These are phyloP conservation scores for Ochropleura plecta DNA, from an alignment of 2,888 invertebrate species.

Conservation along the genomic window DNA sequence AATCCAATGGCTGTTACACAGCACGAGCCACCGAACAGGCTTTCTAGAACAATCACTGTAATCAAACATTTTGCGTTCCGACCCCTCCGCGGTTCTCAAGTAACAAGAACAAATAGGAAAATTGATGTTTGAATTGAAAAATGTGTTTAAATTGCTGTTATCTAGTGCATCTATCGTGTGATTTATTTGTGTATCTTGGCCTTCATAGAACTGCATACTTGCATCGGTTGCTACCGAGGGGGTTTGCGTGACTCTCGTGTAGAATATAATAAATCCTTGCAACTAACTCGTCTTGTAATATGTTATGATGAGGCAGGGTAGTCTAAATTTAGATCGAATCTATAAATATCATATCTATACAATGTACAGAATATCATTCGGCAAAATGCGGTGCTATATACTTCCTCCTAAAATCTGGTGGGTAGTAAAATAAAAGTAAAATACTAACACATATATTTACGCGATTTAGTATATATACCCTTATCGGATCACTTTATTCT, in stretches of 20 bases:
- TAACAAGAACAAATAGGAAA: conserved; percentile 52
- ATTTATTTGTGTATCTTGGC: conserved; percentile 53
- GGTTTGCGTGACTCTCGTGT: background rate
- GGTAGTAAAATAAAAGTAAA: too few species aligned
- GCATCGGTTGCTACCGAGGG: conserved; percentile 8
- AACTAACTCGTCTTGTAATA: background rate
- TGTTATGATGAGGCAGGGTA: background rate
- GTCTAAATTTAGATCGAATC: background rate
- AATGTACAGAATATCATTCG: background rate
- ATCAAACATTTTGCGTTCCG: conserved; percentile 46
- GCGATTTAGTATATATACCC: too few species aligned
- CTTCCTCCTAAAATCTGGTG: background rate
- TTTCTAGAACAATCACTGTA: conserved; percentile 33
- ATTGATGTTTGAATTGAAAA: conserved; percentile 56
- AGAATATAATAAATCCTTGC: background rate
- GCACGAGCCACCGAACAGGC: background rate
- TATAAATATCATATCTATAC: too few species aligned
- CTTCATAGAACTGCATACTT: conserved; percentile 15
- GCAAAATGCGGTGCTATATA: background rate
- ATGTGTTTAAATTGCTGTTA: conserved; percentile 50
- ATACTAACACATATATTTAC: too few species aligned
- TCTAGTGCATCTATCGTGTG: conserved; percentile 51
- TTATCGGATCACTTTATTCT: too few species aligned
- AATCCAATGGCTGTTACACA: background rate
- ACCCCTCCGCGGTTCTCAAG: conserved; percentile 40